These are phyloP conservation scores for Cerastis rubricosa DNA, from an alignment of 2,888 invertebrate genomes.

Conservation along the genomic window DNA sequence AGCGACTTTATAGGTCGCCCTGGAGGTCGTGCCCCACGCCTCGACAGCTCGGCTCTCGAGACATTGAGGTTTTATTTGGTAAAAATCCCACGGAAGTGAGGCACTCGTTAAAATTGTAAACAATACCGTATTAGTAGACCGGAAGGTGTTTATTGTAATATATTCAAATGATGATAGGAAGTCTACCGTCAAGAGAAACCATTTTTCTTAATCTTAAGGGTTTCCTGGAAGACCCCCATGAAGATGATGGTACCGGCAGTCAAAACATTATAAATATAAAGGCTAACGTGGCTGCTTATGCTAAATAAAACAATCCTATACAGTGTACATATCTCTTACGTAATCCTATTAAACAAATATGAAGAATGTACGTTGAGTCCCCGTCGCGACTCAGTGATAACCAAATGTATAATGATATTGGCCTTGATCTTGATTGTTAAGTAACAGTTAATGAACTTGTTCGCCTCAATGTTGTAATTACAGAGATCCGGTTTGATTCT, in stretches of 20 bases:
- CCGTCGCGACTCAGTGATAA: constrained; percentile 7
- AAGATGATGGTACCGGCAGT: not conserved
- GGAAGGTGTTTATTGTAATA: constrained; percentile 64
- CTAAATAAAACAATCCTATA: not conserved
- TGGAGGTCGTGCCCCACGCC: constrained; percentile 86
- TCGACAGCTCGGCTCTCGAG: constrained; percentile 68
- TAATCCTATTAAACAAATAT: not conserved
- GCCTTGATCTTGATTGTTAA: constrained; percentile 57
- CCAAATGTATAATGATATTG: constrained; percentile 17
- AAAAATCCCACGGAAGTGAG: constrained; percentile 82
- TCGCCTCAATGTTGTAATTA: constrained; percentile 43
- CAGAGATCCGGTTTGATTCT: constrained; percentile 44
- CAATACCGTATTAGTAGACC: constrained; percentile 62
- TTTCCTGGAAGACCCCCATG: not conserved
- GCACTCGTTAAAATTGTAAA: constrained; percentile 58
- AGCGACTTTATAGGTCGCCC: constrained; percentile 84
- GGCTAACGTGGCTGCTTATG: not conserved
- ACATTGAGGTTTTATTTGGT: constrained; percentile 74
- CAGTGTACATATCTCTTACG: not conserved
- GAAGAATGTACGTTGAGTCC: constrained; percentile 2
- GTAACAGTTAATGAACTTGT: constrained; percentile 56
- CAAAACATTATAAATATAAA: not conserved
- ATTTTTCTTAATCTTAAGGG: constrained; percentile 4
- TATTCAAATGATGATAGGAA: constrained; percentile 46
- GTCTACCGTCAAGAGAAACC: not conserved